phyloP scores from a whole-genome alignment of 2,113 vertebrate species.

The Calidris pugnax region DNA sequence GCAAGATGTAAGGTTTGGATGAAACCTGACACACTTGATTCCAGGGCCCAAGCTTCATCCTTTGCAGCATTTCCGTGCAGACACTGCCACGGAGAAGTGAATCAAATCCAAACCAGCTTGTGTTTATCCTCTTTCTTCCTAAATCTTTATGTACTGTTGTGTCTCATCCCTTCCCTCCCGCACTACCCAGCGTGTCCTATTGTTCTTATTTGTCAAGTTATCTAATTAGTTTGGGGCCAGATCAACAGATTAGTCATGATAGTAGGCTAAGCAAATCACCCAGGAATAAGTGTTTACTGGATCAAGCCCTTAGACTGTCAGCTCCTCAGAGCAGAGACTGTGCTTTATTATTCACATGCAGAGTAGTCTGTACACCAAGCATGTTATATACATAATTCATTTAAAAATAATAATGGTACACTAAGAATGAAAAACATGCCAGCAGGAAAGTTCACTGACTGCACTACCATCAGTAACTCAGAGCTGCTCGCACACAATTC shows the following conservation, averaged over 20 bases:
- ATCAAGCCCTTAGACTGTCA: conserved; percentile 45
- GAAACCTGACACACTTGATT: background rate
- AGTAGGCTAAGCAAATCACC: conserved; percentile 16
- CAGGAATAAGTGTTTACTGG: conserved; percentile 36
- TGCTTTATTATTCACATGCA: conserved; percentile 41
- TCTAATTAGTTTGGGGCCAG: conserved; percentile 3
- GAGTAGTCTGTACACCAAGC: background rate
- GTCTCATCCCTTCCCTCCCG: background rate
- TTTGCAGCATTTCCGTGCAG: background rate
- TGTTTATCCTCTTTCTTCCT: conserved; percentile 6
- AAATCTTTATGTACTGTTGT: background rate
- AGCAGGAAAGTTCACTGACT: conserved; percentile 36
- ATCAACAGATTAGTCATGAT: conserved; percentile 26
- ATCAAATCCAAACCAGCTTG: background rate
- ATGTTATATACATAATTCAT: conserved; percentile 48
- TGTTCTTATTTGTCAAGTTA: conserved; percentile 15
- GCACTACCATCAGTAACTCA: conserved; percentile 10
- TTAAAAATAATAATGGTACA: conserved; percentile 46
- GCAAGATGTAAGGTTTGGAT: background rate
- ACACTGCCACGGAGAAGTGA: background rate
- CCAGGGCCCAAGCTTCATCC: background rate
- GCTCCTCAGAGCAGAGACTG: background rate
- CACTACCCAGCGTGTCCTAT: background rate
- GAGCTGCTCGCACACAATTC: background rate
- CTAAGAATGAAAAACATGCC: conserved; percentile 41